Evolutionary conservation across 2,888 invertebrate genomes (phyloP).

Genomic region (Rhagonycha lutea): DNA sequence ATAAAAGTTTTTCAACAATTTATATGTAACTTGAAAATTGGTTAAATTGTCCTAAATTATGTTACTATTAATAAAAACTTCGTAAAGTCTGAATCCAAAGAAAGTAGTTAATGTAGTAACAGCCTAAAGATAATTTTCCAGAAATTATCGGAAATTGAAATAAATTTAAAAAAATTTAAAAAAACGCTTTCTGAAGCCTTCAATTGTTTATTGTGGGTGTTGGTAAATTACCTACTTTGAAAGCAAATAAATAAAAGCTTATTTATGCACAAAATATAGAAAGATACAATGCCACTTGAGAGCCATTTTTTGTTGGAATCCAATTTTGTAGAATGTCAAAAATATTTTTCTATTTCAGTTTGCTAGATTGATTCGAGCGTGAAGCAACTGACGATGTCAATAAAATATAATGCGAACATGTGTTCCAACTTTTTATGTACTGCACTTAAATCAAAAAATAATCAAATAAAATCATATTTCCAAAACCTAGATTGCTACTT

Average conservation of each 20-base stretch:
- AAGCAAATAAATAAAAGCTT: slow-evolving; percentile 9
- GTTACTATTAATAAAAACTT: background rate
- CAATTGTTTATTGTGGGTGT: background rate
- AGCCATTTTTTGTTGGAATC: background rate
- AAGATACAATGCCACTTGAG: background rate
- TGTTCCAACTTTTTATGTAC: slow-evolving; percentile 1
- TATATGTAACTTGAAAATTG: background rate
- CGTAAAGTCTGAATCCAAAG: background rate
- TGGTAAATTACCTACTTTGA: background rate
- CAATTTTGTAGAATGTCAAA: slow-evolving; percentile 8
- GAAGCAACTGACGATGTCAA: slow-evolving; percentile 7
- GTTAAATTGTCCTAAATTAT: background rate
- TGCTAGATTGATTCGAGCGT: slow-evolving; percentile 6
- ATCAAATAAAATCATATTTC: slow-evolving; percentile 1
- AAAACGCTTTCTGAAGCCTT: background rate
- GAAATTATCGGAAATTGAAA: background rate
- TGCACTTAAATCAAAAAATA: background rate
- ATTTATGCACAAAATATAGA: background rate
- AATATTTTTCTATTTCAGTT: slow-evolving; percentile 14
- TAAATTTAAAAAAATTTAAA: background rate
- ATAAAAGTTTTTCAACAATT: background rate
- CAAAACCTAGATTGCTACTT: background rate
- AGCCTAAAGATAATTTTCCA: background rate
- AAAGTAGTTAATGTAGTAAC: background rate
- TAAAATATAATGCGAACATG: slow-evolving; percentile 7